Conservation (phyloP, 2,888 invertebrate genomes). For the Erannis defoliaria region DNA sequence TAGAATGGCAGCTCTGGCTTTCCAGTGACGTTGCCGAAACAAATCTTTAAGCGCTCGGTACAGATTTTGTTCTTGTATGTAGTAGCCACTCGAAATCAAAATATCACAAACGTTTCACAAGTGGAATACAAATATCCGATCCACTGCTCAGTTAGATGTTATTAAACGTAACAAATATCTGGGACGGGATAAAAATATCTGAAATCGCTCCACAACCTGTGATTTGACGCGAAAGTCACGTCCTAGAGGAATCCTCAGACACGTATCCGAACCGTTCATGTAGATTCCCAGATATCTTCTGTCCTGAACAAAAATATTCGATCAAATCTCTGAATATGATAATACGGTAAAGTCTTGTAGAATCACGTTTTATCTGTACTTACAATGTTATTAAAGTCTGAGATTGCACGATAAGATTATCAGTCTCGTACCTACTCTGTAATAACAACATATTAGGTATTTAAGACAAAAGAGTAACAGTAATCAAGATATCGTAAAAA, state of each 20-base stretch:
- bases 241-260: conserved; percentile 9
- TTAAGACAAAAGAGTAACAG: too few relatives aligned
- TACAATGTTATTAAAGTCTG: not conserved
- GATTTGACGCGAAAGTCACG: conserved; percentile 26
- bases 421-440: not conserved
- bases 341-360: conserved; percentile 4
- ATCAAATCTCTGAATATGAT: conserved; percentile 17
- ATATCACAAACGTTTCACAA: not conserved
- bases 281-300: not conserved
- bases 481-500: too few relatives aligned
- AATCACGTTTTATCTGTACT: not conserved
- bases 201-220: conserved; percentile 9
- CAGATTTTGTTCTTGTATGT: too few relatives aligned
- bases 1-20: too few relatives aligned
- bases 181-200: conserved; percentile 14
- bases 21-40: too few relatives aligned
- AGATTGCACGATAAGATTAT: not conserved
- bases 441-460: not conserved
- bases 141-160: conserved; percentile 11
- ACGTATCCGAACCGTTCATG: conserved; percentile 7
- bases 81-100: not conserved
- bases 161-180: conserved; percentile 22
- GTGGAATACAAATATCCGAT: not conserved
- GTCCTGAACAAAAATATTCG: conserved; percentile 14
- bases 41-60: too few relatives aligned